Conservation (phyloP, 2,113 vertebrate species). For the Neoarius graeffei region DNA sequence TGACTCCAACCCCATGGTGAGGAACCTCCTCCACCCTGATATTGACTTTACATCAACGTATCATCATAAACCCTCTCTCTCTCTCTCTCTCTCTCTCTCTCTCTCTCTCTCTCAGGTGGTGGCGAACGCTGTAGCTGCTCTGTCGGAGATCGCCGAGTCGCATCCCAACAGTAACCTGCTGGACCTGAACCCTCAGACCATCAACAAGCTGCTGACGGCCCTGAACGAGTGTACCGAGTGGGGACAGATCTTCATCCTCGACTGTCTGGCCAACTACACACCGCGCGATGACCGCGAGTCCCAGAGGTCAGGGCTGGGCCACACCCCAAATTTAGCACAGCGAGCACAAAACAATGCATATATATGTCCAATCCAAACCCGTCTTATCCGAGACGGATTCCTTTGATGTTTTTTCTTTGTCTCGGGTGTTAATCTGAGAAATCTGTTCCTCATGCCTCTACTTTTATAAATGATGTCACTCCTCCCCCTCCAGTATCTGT, state of each 20-base stretch:
- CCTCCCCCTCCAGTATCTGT: constrained; percentile 80
- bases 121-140: constrained; percentile 92
- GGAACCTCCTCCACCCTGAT: background rate
- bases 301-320: constrained; percentile 80
- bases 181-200: constrained; percentile 96
- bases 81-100: background rate
- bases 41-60: too few species aligned
- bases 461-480: background rate
- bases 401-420: background rate
- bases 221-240: constrained; percentile 97
- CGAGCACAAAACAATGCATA: background rate
- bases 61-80: background rate
- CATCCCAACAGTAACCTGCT: constrained; percentile 97
- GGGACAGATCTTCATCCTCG: constrained; percentile 99
- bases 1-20: constrained; percentile 97
- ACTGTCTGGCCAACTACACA: constrained; percentile 96
- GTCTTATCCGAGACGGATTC: background rate
- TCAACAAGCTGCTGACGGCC: constrained; percentile 96
- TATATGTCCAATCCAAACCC: background rate
- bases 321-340: background rate
- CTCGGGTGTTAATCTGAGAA: background rate
- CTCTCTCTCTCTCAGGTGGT: constrained; percentile 79
- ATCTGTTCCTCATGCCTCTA: background rate
- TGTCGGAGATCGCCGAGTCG: constrained; percentile 95
- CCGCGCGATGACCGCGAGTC: constrained; percentile 96